Evolutionary conservation across 2,113 vertebrate genomes (phyloP).

Genomic region (Hirundichthys speculiger): DNA sequence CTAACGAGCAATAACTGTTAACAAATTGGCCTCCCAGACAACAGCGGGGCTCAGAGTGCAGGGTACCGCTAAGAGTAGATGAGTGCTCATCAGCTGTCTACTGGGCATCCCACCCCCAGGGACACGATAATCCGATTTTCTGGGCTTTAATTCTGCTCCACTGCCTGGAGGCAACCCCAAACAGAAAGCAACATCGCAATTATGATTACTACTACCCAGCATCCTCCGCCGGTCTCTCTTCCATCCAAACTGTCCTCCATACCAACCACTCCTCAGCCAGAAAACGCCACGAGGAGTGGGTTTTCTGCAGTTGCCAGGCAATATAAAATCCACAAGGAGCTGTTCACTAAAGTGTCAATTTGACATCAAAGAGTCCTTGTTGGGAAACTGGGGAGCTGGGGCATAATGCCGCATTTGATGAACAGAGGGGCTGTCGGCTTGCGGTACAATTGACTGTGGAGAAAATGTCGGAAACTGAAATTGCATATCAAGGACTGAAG

Average conservation of each 20-base stretch:
- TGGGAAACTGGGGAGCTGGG: slow-evolving; percentile 53
- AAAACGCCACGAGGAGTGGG: slow-evolving; percentile 66
- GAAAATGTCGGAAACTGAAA: slow-evolving; percentile 52
- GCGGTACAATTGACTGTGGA: slow-evolving; percentile 43
- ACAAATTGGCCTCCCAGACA: slow-evolving; percentile 89
- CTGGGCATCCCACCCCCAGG: slow-evolving; percentile 78
- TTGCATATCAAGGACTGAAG: slow-evolving; percentile 32
- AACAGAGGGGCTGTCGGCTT: slow-evolving; percentile 53
- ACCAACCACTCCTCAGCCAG: slow-evolving; percentile 42
- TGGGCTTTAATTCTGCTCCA: slow-evolving; percentile 87
- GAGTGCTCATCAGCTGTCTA: slow-evolving; percentile 86
- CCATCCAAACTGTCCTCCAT: slow-evolving; percentile 15
- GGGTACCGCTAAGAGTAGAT: slow-evolving; percentile 76
- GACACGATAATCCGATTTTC: slow-evolving; percentile 89
- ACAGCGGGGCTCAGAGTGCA: slow-evolving; percentile 73
- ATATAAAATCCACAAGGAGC: slow-evolving; percentile 76
- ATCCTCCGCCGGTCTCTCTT: slow-evolving; percentile 17
- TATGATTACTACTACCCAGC: slow-evolving; percentile 58
- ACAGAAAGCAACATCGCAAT: slow-evolving; percentile 66
- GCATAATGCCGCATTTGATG: slow-evolving; percentile 71
- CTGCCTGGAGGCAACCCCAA: slow-evolving; percentile 81
- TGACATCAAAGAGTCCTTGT: slow-evolving; percentile 79
- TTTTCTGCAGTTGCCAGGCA: slow-evolving; percentile 78
- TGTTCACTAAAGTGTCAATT: slow-evolving; percentile 82
- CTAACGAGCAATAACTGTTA: slow-evolving; percentile 91